Evolutionary conservation across 2,797 vertebrate genomes (phyloP), one percentile per base, ranked within the genome.

Genomic region (Thaleichthys pacificus): DNA sequence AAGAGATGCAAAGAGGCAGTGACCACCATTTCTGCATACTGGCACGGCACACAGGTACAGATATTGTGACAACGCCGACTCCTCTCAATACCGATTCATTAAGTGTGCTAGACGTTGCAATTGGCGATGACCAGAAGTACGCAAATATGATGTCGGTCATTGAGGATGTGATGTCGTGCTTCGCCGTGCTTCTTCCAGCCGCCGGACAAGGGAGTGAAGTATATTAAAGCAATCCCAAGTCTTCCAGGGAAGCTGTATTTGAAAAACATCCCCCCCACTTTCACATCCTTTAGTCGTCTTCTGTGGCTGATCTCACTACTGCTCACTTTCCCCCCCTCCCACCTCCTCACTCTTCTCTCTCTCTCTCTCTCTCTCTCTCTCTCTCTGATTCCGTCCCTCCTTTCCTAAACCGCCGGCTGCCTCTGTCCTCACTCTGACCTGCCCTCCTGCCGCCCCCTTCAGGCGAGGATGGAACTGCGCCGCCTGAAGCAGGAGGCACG

Each of bases 391-490:
- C 70, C 75, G 75, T 81, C 66, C 68, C 66, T 69, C 78, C 73
- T 70, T 71, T 66, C 75, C 60, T 80, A 65, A 84, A 51, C 74
- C 66, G 66, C 74, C 64, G 42, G 42, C 72, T 77, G 61, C 73
- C 66, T 67, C 19, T n/a, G 19, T n/a, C 49, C 64, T 77, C 42
- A 79, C 86, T 77, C 51, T 81, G n/a, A 11, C 88, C 77, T 58
- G 71, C 83, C 81, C 61, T 78, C 92, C 85, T 24, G 74, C 87
- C 79, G 19, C 66, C 77, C 83, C 84, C 87, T 87, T 88, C 95
- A 99, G 97, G 97, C 96, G 84, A 95, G 96, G 93, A 94, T 89
- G 96, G 96, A 99, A 93, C 94, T 98, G 94, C 95, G 94, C 86
- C 93, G 90, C 82, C 96, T 97, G 94, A 97, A 98, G 95, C 94